A percentile compares a stretch with the other conserved stretches of the same genome.
phyloP scores from a whole-genome alignment of 2,113 vertebrate species.

The Dromas ardeola region DNA sequence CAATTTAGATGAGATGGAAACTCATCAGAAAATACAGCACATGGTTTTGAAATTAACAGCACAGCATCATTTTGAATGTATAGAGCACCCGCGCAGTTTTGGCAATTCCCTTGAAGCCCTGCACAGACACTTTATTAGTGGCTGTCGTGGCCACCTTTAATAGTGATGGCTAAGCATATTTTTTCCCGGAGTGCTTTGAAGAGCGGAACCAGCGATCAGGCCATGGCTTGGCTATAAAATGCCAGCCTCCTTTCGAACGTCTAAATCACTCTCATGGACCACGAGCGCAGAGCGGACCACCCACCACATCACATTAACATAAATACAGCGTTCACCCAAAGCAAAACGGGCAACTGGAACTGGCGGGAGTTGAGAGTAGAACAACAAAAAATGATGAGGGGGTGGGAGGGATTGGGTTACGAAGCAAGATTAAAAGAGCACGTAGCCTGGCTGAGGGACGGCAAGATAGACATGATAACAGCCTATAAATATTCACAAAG shows the following conservation, averaged over 20 bases:
- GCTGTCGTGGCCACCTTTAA: slow-evolving; percentile 10
- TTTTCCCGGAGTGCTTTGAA: slow-evolving; percentile 37
- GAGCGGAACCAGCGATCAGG: slow-evolving; percentile 30
- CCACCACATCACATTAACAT: slow-evolving; percentile 51
- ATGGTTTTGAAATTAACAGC: neutral
- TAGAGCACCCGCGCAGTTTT: neutral
- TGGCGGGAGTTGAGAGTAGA: neutral
- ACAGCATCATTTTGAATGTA: neutral
- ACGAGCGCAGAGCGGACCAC: slow-evolving; percentile 25
- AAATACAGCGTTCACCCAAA: neutral
- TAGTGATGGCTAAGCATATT: slow-evolving; percentile 36
- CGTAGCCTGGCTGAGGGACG: neutral
- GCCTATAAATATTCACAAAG: slow-evolving; percentile 63
- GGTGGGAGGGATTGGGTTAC: slow-evolving; percentile 36
- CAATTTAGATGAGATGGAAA: neutral
- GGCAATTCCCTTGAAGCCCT: neutral
- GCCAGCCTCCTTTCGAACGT: slow-evolving; percentile 17
- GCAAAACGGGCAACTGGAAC: slow-evolving; percentile 2
- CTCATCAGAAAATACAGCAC: neutral
- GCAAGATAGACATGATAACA: slow-evolving; percentile 43
- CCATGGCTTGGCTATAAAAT: slow-evolving; percentile 56
- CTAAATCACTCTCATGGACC: slow-evolving; percentile 52
- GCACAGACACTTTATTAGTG: slow-evolving; percentile 20
- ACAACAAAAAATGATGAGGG: slow-evolving; percentile 33
- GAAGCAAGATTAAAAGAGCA: slow-evolving; percentile 12